These are phyloP conservation scores for Alloscopus bannaensis DNA, from an alignment of 2,888 invertebrate species.

Conservation along the genomic window DNA sequence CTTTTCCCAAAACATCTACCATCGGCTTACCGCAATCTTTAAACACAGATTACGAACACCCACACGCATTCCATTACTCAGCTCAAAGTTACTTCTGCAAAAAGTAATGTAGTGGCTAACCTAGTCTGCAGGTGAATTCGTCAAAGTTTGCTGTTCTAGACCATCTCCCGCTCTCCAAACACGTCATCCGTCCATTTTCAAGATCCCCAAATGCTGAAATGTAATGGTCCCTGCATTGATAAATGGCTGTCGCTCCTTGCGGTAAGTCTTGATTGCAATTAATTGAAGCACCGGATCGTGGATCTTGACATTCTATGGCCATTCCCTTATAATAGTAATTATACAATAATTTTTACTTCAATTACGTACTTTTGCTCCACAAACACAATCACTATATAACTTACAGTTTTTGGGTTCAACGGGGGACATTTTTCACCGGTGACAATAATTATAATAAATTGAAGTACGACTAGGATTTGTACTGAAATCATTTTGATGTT, in stretches of 20 bases:
- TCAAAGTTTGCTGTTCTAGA: conserved; percentile 58
- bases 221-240: conserved; percentile 59
- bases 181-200: conserved; percentile 63
- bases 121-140: conserved; percentile 65
- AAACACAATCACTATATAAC: too few species aligned
- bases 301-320: conserved; percentile 57
- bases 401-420: conserved; percentile 31
- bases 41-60: not conserved
- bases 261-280: conserved; percentile 39
- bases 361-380: too few species aligned
- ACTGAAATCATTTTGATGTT: too few species aligned
- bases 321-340: conserved; percentile 50
- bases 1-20: conserved; percentile 41
- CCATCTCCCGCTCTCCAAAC: conserved; percentile 60
- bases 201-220: conserved; percentile 58
- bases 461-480: not conserved
- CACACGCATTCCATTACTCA: not conserved
- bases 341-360: too few species aligned
- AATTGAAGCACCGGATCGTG: conserved; percentile 49
- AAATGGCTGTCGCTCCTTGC: conserved; percentile 52
- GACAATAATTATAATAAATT: too few species aligned
- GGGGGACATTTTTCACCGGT: conserved; percentile 39
- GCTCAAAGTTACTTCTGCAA: not conserved
- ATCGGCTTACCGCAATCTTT: conserved; percentile 66
- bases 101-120: conserved; percentile 31